A percentile compares a stretch with the other conserved stretches of the same genome.
These are phyloP conservation scores for Tiaroga cobitis DNA, from an alignment of 2,797 vertebrate species.

Conservation along the genomic window DNA sequence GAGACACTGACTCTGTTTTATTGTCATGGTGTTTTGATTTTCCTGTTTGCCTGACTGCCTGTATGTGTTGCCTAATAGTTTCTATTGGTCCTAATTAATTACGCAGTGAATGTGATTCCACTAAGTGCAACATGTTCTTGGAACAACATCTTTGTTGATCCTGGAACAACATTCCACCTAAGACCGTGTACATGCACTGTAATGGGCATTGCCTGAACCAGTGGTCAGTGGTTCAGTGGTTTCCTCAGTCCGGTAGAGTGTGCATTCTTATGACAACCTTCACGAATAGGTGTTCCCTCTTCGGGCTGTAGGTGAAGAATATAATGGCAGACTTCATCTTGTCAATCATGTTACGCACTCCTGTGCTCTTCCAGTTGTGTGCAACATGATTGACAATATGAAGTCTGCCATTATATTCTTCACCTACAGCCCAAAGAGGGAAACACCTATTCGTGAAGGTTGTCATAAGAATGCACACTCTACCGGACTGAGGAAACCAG, in stretches of 20 bases:
- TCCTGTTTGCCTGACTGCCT: too few species aligned
- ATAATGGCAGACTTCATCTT: conserved; percentile 31
- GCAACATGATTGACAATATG: conserved; percentile 38
- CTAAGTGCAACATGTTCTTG: too few species aligned
- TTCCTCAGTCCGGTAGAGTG: conserved; percentile 12
- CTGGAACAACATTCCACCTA: not conserved
- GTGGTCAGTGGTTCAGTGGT: not conserved
- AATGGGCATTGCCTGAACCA: conserved; percentile 4
- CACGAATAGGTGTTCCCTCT: conserved; percentile 35
- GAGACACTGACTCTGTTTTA: too few species aligned
- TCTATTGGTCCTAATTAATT: too few species aligned
- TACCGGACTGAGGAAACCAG: not conserved
- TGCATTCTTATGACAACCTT: conserved; percentile 38
- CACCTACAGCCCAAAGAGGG: conserved; percentile 36
- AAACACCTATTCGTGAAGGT: conserved; percentile 32
- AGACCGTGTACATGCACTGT: conserved; percentile 27
- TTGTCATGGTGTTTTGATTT: too few species aligned
- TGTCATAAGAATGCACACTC: conserved; percentile 39
- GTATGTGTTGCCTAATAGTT: too few species aligned
- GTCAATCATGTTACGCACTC: conserved; percentile 26
- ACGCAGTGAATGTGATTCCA: too few species aligned
- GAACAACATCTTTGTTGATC: too few species aligned
- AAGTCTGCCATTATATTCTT: conserved; percentile 36
- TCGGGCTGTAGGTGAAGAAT: conserved; percentile 37
- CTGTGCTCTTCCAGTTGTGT: conserved; percentile 39